A percentile compares a stretch with the other conserved stretches of the same genome.
phyloP scores from a whole-genome alignment of 2,113 vertebrate species.

The Xenus cinereus region DNA sequence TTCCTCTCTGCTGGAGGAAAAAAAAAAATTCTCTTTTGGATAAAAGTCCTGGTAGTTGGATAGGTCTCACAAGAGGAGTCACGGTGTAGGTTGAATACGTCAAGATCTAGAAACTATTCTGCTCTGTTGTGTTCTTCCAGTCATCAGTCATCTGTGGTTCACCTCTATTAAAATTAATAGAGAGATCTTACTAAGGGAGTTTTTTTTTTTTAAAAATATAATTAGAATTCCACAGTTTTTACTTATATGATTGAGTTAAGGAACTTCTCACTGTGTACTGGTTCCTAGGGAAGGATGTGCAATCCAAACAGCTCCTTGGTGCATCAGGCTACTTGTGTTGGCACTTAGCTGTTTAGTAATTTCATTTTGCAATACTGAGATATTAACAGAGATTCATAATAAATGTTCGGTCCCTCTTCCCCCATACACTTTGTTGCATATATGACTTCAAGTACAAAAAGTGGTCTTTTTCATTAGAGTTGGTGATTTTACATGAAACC shows the following conservation, averaged over 20 bases:
- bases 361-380: not conserved
- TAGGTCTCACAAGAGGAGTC: not conserved
- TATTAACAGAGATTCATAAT: not conserved
- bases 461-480: not conserved
- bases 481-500: not conserved
- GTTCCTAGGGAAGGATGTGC: not conserved
- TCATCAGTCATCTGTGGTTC: not conserved
- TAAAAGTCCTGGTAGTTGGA: not conserved
- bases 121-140: not conserved
- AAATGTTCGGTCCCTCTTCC: not conserved
- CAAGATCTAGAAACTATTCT: not conserved
- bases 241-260: not conserved
- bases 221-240: accelerated
- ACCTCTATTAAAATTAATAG: not conserved
- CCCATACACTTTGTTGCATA: not conserved
- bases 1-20: not conserved
- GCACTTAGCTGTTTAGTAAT: not conserved
- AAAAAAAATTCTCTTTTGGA: not conserved
- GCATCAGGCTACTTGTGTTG: not conserved
- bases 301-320: not conserved
- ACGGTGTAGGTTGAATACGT: not conserved
- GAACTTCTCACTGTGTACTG: not conserved
- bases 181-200: not conserved
- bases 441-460: not conserved
- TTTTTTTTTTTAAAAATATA: not conserved